A percentile compares a stretch with the other conserved stretches of the same genome.
Conservation (phyloP, 2,797 vertebrate genomes). For the Melanotaenia trifasciata region DNA sequence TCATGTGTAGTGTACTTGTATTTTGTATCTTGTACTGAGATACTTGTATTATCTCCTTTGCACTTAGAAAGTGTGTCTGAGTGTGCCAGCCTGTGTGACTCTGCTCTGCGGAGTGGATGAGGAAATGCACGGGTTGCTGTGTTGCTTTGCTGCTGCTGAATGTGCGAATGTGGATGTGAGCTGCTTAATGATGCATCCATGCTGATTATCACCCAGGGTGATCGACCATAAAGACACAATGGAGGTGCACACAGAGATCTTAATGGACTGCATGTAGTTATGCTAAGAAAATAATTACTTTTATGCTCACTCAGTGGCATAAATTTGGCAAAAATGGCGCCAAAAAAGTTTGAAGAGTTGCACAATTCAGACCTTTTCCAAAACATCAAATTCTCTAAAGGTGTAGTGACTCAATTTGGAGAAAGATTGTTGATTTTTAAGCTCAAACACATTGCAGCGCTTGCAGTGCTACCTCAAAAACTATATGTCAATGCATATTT, state of each 20-base stretch:
- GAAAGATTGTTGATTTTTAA: too few relatives aligned
- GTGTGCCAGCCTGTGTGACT: conserved; percentile 14
- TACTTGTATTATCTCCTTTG: conserved; percentile 14
- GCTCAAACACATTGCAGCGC: too few relatives aligned
- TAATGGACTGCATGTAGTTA: conserved; percentile 20
- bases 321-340: too few relatives aligned
- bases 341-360: too few relatives aligned
- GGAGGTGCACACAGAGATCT: conserved; percentile 13
- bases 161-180: conserved; percentile 36
- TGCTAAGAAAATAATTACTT: neutral
- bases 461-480: too few relatives aligned
- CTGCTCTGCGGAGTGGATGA: conserved; percentile 21
- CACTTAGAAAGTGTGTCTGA: conserved; percentile 14
- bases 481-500: too few relatives aligned
- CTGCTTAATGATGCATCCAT: conserved; percentile 57
- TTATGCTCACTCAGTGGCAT: neutral
- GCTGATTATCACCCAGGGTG: conserved; percentile 44
- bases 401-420: too few relatives aligned
- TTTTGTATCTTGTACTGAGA: conserved; percentile 17
- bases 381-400: too few relatives aligned
- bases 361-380: too few relatives aligned
- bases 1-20: conserved; percentile 15
- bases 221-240: conserved; percentile 35
- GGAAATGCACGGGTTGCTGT: conserved; percentile 39
- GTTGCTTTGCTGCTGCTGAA: conserved; percentile 35